A percentile compares a stretch with the other conserved stretches of the same genome.
These are phyloP conservation scores for Marisa cornuarietis DNA, from an alignment of 1,140 invertebrate species.

Conservation along the genomic window DNA sequence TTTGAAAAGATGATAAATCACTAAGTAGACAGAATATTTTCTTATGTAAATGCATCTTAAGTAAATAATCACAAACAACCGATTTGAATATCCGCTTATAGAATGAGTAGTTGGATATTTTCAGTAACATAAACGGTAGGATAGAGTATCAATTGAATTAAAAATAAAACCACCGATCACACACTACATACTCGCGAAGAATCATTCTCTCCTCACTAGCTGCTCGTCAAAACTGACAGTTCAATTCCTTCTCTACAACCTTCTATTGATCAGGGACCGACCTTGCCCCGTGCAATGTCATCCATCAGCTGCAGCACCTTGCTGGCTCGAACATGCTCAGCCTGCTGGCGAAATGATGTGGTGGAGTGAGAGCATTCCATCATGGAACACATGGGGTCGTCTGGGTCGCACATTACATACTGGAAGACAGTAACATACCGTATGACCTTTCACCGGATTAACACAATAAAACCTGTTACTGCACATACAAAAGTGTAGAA, in stretches of 20 bases:
- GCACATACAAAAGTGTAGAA: background rate
- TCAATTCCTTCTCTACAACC: too few relatives aligned
- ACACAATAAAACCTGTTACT: background rate
- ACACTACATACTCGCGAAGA: too few relatives aligned
- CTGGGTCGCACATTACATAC: conserved; percentile 55
- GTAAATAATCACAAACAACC: too few relatives aligned
- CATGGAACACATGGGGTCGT: conserved; percentile 60
- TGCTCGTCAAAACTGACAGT: too few relatives aligned
- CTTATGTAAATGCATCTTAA: too few relatives aligned
- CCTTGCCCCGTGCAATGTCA: conserved; percentile 24
- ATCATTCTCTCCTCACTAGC: too few relatives aligned
- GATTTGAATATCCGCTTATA: too few relatives aligned
- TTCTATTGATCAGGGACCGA: background rate
- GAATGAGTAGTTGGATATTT: too few relatives aligned
- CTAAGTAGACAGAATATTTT: too few relatives aligned
- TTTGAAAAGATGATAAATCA: background rate
- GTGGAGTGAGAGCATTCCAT: conserved; percentile 57
- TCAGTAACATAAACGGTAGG: too few relatives aligned
- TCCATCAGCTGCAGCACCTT: conserved; percentile 24
- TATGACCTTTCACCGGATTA: background rate
- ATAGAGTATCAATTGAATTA: background rate
- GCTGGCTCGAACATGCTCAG: conserved; percentile 35
- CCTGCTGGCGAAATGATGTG: conserved; percentile 50
- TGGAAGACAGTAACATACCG: conserved; percentile 22
- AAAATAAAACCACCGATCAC: background rate